Conservation (phyloP, 2,797 vertebrate species). For the Cirrhinus mrigala region DNA sequence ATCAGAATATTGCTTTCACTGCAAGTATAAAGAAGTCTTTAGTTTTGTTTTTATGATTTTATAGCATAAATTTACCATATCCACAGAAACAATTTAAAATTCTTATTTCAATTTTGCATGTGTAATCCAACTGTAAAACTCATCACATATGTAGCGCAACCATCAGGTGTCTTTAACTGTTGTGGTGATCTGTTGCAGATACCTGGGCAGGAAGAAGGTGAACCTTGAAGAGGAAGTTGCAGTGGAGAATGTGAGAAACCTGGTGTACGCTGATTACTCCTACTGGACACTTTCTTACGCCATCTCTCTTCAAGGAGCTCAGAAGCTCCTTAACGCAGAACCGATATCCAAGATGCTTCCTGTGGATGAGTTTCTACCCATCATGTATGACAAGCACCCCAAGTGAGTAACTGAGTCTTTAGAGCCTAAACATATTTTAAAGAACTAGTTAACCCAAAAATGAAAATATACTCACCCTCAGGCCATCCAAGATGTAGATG, state of each 20-base stretch:
- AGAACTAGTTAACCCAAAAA: neutral
- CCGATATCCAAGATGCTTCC: conserved; percentile 95
- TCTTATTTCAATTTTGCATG: neutral
- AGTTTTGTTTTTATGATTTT: neutral
- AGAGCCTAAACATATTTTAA: neutral
- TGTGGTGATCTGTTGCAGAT: conserved; percentile 75
- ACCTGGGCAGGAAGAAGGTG: conserved; percentile 95
- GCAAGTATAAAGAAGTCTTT: neutral
- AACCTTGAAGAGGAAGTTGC: conserved; percentile 82
- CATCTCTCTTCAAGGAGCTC: conserved; percentile 89
- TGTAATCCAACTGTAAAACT: neutral
- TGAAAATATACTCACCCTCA: neutral
- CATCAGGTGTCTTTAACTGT: neutral
- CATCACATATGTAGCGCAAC: conserved; percentile 15
- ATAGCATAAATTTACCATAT: neutral
- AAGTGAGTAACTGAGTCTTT: conserved; percentile 80
- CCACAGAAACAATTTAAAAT: neutral
- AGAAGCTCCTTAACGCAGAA: conserved; percentile 88
- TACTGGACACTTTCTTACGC: conserved; percentile 95
- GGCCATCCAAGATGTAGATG: neutral
- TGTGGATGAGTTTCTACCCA: conserved; percentile 95
- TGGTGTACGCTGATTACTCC: conserved; percentile 90
- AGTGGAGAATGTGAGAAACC: conserved; percentile 83
- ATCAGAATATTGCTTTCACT: neutral
- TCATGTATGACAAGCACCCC: conserved; percentile 97